Conservation (phyloP, 2,888 invertebrate species). For the Endotricha flammealis region DNA sequence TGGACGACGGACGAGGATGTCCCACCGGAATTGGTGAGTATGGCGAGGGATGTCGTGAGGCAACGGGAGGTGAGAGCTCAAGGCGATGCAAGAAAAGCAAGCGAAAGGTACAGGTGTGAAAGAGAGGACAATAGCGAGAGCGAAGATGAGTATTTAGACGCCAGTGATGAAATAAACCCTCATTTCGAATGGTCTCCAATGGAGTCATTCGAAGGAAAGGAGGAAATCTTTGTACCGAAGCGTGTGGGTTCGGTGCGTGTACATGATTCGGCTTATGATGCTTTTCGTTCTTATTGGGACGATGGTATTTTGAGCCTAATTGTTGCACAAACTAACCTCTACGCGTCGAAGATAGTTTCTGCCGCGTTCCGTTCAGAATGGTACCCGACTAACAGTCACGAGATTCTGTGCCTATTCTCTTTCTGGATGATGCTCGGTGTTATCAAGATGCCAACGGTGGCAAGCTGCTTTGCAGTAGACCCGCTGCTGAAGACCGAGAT, state of each 20-base stretch:
- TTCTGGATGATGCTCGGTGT: too few species aligned
- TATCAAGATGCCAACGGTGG: conserved; percentile 15
- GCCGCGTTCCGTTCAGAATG: conserved; percentile 4
- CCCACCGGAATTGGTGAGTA: conserved; percentile 10
- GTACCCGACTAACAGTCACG: too few species aligned
- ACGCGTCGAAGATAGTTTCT: conserved; percentile 7
- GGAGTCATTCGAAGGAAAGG: too few species aligned
- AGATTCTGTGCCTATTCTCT: too few species aligned
- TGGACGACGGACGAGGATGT: too few species aligned
- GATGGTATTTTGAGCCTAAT: conserved; percentile 12
- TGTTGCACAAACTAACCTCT: conserved; percentile 12
- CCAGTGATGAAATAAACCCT: background rate
- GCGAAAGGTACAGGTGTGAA: background rate
- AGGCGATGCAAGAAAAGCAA: too few species aligned
- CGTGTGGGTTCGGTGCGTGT: background rate
- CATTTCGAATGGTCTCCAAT: too few species aligned
- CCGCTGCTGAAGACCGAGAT: conserved; percentile 18
- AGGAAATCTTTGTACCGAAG: background rate
- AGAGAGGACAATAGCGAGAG: conserved; percentile 4
- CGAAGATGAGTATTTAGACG: conserved; percentile 5
- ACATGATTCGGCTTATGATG: background rate
- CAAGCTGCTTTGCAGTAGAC: conserved; percentile 19
- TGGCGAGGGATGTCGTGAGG: conserved; percentile 12
- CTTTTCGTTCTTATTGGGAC: too few species aligned
- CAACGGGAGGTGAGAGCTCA: conserved; percentile 9